Evolutionary conservation across 2,113 vertebrate genomes (phyloP).

Genomic region (Oryzias celebensis): DNA sequence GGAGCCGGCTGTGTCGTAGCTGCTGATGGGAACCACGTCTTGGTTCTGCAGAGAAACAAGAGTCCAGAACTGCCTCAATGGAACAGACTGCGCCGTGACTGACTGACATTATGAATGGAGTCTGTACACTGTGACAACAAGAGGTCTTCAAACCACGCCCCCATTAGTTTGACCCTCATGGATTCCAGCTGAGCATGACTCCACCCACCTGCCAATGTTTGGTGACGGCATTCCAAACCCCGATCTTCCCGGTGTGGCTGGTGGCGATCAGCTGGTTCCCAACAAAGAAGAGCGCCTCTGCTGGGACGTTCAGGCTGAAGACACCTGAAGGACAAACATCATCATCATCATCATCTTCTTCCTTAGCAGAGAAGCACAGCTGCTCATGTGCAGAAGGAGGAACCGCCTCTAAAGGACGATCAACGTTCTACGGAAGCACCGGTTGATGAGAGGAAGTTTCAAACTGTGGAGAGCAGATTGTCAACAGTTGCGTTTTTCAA

Average conservation of each 20-base stretch:
- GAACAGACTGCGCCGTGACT: not conserved
- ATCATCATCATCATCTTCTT: not conserved
- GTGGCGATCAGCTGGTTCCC: constrained; percentile 93
- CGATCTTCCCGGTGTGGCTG: constrained; percentile 89
- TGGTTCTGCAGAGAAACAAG: constrained; percentile 78
- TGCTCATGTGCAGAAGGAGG: too few species aligned
- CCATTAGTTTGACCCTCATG: too few species aligned
- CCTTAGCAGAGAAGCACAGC: not conserved
- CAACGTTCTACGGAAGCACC: too few species aligned
- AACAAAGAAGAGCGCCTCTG: constrained; percentile 92
- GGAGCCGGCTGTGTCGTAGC: constrained; percentile 89
- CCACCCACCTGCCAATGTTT: constrained; percentile 93
- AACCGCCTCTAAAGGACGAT: too few species aligned
- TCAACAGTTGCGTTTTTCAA: too few species aligned
- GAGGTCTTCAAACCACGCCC: too few species aligned
- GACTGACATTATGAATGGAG: too few species aligned
- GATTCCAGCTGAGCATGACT: not conserved
- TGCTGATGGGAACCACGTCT: constrained; percentile 92
- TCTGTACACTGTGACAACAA: too few species aligned
- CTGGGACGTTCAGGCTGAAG: constrained; percentile 86
- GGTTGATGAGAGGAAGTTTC: too few species aligned
- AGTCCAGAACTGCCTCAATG: not conserved
- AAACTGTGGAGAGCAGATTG: too few species aligned
- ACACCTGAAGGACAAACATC: constrained; percentile 73
- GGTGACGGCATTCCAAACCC: constrained; percentile 94